phyloP scores from a whole-genome alignment of 92 coral and sea anemone genomes.

The Palythoa caribaeorum region DNA sequence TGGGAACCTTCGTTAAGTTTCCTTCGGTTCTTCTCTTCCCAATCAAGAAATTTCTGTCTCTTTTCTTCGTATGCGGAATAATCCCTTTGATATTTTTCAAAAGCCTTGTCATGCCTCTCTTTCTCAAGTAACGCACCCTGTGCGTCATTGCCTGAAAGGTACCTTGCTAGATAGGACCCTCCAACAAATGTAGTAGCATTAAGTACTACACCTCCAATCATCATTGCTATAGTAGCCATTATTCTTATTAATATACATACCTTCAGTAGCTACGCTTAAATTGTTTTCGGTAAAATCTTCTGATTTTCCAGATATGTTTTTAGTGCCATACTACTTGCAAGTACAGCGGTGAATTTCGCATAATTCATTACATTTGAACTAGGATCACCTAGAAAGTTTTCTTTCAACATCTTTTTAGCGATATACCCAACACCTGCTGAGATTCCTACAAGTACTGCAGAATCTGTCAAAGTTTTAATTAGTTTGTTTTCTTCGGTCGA shows the following conservation, averaged over 20 bases:
- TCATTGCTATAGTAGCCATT: conserved; percentile 60
- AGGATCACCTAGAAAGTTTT: conserved; percentile 31
- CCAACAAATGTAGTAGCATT: conserved; percentile 66
- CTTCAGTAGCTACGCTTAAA: not conserved
- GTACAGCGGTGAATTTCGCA: conserved; percentile 23
- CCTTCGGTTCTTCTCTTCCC: conserved; percentile 20
- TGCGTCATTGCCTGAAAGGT: not conserved
- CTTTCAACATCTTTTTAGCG: conserved; percentile 14
- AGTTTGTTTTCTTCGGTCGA: conserved; percentile 8
- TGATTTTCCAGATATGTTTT: conserved; percentile 42
- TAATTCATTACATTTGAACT: conserved; percentile 34
- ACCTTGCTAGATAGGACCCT: conserved; percentile 62
- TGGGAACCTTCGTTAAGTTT: conserved; percentile 5
- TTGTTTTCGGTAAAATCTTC: conserved; percentile 25
- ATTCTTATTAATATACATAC: too few species aligned
- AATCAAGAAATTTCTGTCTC: conserved; percentile 45
- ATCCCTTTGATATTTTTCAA: conserved; percentile 63
- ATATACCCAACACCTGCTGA: conserved; percentile 46
- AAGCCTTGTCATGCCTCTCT: conserved; percentile 66
- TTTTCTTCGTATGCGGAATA: conserved; percentile 44
- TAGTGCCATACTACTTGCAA: conserved; percentile 26
- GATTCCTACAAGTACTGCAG: conserved; percentile 39
- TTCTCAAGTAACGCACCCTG: conserved; percentile 33
- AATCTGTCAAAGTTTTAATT: conserved; percentile 28
- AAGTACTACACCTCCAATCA: conserved; percentile 66